Percentiles rank a stretch among this genome's conserved stretches.
Conservation (phyloP, 1,140 invertebrate species). For the Harpegnathos saltator region DNA sequence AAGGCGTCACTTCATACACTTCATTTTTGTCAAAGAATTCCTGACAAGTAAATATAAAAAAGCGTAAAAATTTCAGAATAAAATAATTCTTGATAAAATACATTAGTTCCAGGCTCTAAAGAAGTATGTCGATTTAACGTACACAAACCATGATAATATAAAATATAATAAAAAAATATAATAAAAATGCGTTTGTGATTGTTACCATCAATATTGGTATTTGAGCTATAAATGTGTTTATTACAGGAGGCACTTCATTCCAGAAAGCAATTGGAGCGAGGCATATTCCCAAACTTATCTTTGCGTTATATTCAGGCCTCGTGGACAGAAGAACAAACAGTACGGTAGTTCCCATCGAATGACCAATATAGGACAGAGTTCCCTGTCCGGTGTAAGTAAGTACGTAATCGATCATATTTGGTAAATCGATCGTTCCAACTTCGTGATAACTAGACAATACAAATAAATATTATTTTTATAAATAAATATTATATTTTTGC, state of each 20-base stretch:
- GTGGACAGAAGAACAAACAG: conserved; percentile 35
- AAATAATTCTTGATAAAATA: no score
- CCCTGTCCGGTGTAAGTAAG: conserved; percentile 35
- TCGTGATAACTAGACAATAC: conserved; percentile 59
- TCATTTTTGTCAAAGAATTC: conserved; percentile 12
- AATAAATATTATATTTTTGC: not conserved
- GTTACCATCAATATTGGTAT: conserved; percentile 37
- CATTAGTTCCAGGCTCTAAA: no score
- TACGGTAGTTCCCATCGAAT: conserved; percentile 57
- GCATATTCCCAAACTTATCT: conserved; percentile 84
- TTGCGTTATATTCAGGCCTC: conserved; percentile 86
- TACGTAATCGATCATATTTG: conserved; percentile 53
- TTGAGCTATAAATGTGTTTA: conserved; percentile 42
- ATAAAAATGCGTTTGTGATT: not conserved
- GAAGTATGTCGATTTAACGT: no score
- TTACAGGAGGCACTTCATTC: conserved; percentile 25
- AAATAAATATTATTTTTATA: conserved; percentile 5
- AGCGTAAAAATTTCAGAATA: conserved; percentile 24
- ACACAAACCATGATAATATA: no score
- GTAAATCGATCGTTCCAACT: conserved; percentile 35
- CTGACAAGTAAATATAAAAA: conserved; percentile 12
- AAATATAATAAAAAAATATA: no score
- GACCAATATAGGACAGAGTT: conserved; percentile 41
- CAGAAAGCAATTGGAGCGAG: conserved; percentile 86
- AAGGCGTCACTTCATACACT: conserved; percentile 86